Evolutionary conservation across 2,888 invertebrate genomes (phyloP), one percentile per base, ranked within the genome.

Genomic region (Volucella zonaria): DNA sequence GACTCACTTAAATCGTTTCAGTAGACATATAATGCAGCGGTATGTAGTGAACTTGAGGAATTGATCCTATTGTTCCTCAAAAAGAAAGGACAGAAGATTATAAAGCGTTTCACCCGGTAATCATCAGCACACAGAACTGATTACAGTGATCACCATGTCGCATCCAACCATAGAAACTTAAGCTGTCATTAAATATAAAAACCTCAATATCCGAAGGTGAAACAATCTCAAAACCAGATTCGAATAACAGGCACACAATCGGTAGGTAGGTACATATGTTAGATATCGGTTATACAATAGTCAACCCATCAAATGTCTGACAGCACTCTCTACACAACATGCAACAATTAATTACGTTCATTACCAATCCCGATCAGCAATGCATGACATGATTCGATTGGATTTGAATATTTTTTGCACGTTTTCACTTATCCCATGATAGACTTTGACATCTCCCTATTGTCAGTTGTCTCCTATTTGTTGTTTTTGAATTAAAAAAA

Each of bases 291-390:
- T 49, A 75, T 18, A 62, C 61, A 61, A 68, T 31, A 67, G 40
- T 14, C 54, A 80, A n/a, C 62, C 56, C 73, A 59, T 67, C 59
- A 76, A 64, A 76, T 42, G 56, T 77, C 77, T 52, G 62, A 54
- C 62, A 58, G 74, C 77, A 31, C 6, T 31, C 4, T 31, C 31
- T 31, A 31, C 31, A 31, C 31, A 54, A 75, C 75, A 83, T 83
- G 79, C 70, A 83, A 75, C 47, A 83, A 83, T 75, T 83, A 83
- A 83, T 83, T 64, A 70, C 75, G 66, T 70, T 83, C 83, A 79
- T 75, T 75, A 75, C 38, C 79, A 64, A 79, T 79, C 79, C 54
- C 54, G 70, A 83, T 83, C 79, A 75, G 59, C 83, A 83, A 75
- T 75, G 79, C 79, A 83, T 83, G 75, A 83, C 82, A 83, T 71